phyloP scores from a whole-genome alignment of 1,140 invertebrate species.

The Drosophila elegans region DNA sequence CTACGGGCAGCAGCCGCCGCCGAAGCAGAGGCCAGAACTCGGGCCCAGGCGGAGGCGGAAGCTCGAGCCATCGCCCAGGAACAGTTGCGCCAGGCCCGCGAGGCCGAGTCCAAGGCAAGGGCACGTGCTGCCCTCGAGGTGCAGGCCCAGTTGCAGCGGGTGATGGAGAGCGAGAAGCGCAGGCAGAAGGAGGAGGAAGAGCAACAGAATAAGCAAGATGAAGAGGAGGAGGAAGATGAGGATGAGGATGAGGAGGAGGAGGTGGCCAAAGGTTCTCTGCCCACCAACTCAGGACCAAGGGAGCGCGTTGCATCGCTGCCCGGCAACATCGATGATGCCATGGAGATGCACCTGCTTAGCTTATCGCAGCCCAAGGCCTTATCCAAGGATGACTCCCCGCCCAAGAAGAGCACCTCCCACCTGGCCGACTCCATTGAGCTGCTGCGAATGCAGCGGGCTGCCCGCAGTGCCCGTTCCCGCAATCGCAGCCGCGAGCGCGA shows the following conservation, averaged over 20 bases:
- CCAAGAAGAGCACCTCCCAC: constrained; percentile 49
- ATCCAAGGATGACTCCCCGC: constrained; percentile 47
- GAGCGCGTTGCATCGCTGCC: constrained; percentile 56
- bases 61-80: constrained; percentile 53
- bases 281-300: constrained; percentile 24
- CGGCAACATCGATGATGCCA: constrained; percentile 47
- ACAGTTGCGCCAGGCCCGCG: constrained; percentile 35
- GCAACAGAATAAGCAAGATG: not conserved
- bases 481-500: constrained; percentile 65
- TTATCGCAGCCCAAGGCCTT: constrained; percentile 12
- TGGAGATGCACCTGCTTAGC: constrained; percentile 55
- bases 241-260: constrained; percentile 13
- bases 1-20: constrained; percentile 68
- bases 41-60: constrained; percentile 48
- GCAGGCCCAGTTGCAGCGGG: constrained; percentile 48
- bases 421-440: constrained; percentile 71
- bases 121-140: constrained; percentile 52
- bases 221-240: constrained; percentile 11
- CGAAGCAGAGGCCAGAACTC: constrained; percentile 47
- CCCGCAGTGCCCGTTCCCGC: constrained; percentile 58
- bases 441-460: constrained; percentile 66
- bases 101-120: constrained; percentile 52
- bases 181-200: constrained; percentile 12
- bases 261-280: constrained; percentile 10
- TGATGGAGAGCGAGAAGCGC: constrained; percentile 42